Conservation (phyloP, 2,888 invertebrate species). For the Drosophila aldrichi region DNA sequence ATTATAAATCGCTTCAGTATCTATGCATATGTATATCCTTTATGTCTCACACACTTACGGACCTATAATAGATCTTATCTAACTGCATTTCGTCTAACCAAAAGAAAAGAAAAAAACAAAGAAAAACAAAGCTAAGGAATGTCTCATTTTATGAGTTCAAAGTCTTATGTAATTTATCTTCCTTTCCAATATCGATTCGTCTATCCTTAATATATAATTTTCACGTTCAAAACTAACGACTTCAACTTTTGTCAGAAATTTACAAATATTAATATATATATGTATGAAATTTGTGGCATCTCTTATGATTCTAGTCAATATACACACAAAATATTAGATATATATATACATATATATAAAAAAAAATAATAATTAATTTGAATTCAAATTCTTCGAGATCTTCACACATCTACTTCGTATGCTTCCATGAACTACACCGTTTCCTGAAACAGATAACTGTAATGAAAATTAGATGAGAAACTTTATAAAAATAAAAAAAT, state of each 20-base stretch:
- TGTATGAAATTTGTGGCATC: slow-evolving; percentile 30
- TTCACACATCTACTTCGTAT: slow-evolving; percentile 19
- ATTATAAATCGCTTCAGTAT: slow-evolving; percentile 47
- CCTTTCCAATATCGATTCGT: slow-evolving; percentile 46
- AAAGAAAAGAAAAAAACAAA: background rate
- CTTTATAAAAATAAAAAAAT: background rate
- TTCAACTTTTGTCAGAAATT: slow-evolving; percentile 70
- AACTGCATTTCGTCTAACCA: slow-evolving; percentile 20
- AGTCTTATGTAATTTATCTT: slow-evolving; percentile 45
- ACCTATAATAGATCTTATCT: slow-evolving; percentile 25
- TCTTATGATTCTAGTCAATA: slow-evolving; percentile 36
- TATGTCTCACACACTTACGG: slow-evolving; percentile 44
- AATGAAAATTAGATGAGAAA: background rate
- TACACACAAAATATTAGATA: slow-evolving; percentile 12
- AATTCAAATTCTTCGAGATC: slow-evolving; percentile 26
- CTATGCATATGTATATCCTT: slow-evolving; percentile 35
- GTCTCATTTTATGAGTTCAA: slow-evolving; percentile 38
- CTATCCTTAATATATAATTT: slow-evolving; percentile 38
- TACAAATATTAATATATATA: slow-evolving; percentile 26
- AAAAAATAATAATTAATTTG: slow-evolving; percentile 25
- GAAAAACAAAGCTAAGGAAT: background rate
- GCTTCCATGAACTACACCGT: slow-evolving; percentile 25
- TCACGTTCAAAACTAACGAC: slow-evolving; percentile 57
- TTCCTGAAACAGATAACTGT: slow-evolving; percentile 11
- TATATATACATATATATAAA: background rate